Base-by-base conservation (phyloP, 2,113 vertebrate species). In the Osmerus mordax region DNA sequence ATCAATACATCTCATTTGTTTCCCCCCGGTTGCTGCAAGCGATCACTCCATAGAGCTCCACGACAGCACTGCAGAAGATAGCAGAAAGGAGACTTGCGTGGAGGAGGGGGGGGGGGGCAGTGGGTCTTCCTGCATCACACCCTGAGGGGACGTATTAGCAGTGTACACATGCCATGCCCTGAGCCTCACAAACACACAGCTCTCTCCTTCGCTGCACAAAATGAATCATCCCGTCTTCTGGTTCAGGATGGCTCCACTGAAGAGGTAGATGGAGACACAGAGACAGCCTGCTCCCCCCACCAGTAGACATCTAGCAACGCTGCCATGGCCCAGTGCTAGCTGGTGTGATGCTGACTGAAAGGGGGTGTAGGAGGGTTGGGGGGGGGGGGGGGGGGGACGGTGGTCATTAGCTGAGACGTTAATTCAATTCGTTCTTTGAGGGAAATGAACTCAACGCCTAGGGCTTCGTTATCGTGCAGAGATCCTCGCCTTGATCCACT, bases 1-100 rank as follows among this genome's bases (percentile, higher is more conserved):
- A 88, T 91, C 85, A 78, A 81, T 89, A 78, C 2, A 54, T 71
- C 80, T 81, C 70, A 75, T 64, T 81, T 78, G 53, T 82, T 71
- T 82, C 28, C 52, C 9, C n/a, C 9, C n/a, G 32, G 29, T 66
- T 81, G 77, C 77, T 76, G 32, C 29, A 76, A 69, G 71, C 68
- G 23, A 71, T 69, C 59, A 23, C 47, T 73, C 77, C 75, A 74
- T 18, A 52, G 73, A 59, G 3, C 14, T n/a, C 58, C 19, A 18
- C 11, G 56, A 56, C 11, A 69, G 71, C 77, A 74, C 79, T 61
- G 84, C 3, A 23, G 67, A 72, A 72, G 47, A 79, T 13, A 32
- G 47, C 62, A 58, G 19, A 70, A 73, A 65, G 68, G 67, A 67
- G 13, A 23, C 65, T 54, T 32, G 29, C 29, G 63, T 5, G 14